These are phyloP conservation scores for Melanophora roralis DNA, from an alignment of 2,888 invertebrate species.

Conservation along the genomic window DNA sequence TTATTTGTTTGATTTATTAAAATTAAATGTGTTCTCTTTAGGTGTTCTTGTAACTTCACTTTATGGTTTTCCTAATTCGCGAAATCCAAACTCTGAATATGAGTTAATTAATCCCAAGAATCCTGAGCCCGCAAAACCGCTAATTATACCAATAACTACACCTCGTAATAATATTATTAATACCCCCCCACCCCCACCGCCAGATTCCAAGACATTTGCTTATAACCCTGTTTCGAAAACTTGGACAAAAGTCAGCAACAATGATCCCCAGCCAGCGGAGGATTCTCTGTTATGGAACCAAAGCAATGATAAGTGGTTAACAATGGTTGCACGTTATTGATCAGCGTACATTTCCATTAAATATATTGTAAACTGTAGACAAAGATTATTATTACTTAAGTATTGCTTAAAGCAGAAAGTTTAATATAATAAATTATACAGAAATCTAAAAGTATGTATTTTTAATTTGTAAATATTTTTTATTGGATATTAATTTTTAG, in stretches of 20 bases:
- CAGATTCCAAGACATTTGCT: slow-evolving; percentile 70
- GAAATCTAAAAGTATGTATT: too few species aligned
- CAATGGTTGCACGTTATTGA: slow-evolving; percentile 62
- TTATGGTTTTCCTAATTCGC: slow-evolving; percentile 60
- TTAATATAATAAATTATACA: too few species aligned
- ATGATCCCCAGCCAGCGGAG: slow-evolving; percentile 68
- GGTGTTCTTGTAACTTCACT: not conserved
- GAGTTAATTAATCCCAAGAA: slow-evolving; percentile 69
- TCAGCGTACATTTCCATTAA: not conserved
- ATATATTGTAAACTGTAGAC: not conserved
- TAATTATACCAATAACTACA: slow-evolving; percentile 66
- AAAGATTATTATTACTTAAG: too few species aligned
- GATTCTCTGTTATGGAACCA: slow-evolving; percentile 73
- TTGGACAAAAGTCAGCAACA: slow-evolving; percentile 69
- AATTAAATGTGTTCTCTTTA: not conserved
- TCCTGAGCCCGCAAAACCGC: slow-evolving; percentile 62
- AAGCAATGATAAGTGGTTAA: slow-evolving; percentile 74
- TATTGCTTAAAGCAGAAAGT: too few species aligned
- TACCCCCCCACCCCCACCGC: slow-evolving; percentile 67
- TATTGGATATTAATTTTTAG: too few species aligned
- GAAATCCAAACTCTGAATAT: slow-evolving; percentile 72
- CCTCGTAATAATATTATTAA: slow-evolving; percentile 62
- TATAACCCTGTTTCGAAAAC: slow-evolving; percentile 68
- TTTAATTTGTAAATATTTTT: too few species aligned
- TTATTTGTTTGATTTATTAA: not conserved